Evolutionary conservation across 2,113 vertebrate genomes (phyloP).

Genomic region (Trematocara nigrifrons): DNA sequence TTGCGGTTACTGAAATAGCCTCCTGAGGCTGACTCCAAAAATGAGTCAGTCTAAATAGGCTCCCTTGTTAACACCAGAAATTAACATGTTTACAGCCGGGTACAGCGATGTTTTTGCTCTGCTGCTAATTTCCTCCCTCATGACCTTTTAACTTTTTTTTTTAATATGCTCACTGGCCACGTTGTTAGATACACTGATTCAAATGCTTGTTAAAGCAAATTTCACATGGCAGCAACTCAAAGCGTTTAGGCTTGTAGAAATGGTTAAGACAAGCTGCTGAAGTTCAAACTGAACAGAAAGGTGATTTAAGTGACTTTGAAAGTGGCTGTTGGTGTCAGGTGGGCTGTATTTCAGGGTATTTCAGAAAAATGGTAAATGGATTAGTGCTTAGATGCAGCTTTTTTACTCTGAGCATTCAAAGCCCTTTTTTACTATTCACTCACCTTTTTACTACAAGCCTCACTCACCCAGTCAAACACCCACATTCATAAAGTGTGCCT

Average conservation of each 20-base stretch:
- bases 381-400: not conserved
- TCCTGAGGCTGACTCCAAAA: not conserved
- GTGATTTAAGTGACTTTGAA: not conserved
- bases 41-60: not conserved
- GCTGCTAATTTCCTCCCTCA: not conserved
- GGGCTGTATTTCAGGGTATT: not conserved
- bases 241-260: not conserved
- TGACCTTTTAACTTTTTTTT: not conserved
- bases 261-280: not conserved
- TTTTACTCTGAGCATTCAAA: not conserved
- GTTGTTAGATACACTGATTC: not conserved
- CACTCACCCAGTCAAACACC: not conserved
- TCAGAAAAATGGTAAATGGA: not conserved
- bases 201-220: not conserved
- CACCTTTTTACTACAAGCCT: fast-evolving
- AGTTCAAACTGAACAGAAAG: not conserved
- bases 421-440: fast-evolving
- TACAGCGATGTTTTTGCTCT: not conserved
- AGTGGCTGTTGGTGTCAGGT: not conserved
- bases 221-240: not conserved
- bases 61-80: not conserved
- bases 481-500: not conserved
- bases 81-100: not conserved
- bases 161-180: not conserved
- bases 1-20: not conserved